These are phyloP conservation scores for Rhopalosiphum nymphaeae DNA, from an alignment of 2,888 invertebrate species.

Conservation along the genomic window DNA sequence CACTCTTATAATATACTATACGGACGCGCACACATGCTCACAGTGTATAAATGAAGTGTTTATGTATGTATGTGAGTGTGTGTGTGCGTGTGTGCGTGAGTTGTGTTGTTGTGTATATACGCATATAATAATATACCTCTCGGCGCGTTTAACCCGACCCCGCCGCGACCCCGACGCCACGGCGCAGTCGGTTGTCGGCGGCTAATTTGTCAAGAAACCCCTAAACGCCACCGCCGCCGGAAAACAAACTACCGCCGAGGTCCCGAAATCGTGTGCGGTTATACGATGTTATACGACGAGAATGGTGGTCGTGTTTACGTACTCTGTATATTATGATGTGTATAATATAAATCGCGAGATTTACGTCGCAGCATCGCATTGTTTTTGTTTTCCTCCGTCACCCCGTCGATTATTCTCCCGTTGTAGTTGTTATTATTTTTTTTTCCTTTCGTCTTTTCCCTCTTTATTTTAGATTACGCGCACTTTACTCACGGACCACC, in stretches of 20 bases:
- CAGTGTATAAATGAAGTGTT: background rate
- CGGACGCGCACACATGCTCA: background rate
- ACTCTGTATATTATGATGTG: background rate
- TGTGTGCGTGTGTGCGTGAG: background rate
- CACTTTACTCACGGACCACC: slow-evolving; percentile 46
- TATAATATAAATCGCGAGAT: background rate
- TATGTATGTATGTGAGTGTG: background rate
- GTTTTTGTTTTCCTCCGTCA: background rate
- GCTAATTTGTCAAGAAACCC: slow-evolving; percentile 64
- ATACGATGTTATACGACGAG: background rate
- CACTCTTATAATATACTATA: background rate
- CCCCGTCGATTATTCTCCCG: background rate
- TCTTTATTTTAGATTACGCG: slow-evolving; percentile 31
- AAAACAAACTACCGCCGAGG: slow-evolving; percentile 10
- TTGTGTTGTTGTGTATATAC: background rate
- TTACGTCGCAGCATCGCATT: background rate
- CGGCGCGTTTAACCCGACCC: slow-evolving; percentile 45
- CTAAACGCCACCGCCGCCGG: slow-evolving; percentile 29
- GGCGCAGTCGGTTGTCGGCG: slow-evolving; percentile 34
- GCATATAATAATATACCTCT: background rate
- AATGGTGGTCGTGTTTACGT: background rate
- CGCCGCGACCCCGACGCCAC: background rate
- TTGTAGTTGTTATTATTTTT: background rate
- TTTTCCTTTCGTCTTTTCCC: background rate
- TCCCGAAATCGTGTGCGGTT: slow-evolving; percentile 27